These are phyloP conservation scores for Nymphalis io DNA, from an alignment of 1,140 invertebrate species.

Conservation along the genomic window DNA sequence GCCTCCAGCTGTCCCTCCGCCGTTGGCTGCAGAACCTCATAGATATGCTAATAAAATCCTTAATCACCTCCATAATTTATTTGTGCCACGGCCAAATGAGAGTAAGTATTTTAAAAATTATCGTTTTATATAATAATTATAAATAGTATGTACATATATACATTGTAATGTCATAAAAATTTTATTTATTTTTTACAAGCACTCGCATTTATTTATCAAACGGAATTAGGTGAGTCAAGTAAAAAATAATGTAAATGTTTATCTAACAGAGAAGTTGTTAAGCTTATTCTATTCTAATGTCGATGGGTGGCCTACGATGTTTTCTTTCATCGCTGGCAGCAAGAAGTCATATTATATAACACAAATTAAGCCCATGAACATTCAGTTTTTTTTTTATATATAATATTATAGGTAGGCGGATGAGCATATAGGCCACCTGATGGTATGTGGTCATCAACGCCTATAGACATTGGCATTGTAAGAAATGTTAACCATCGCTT, in stretches of 20 bases:
- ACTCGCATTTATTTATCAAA: conserved; percentile 93
- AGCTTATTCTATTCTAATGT: too few relatives aligned
- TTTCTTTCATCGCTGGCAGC: too few relatives aligned
- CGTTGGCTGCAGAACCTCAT: conserved; percentile 93
- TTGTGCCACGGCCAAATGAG: conserved; percentile 95
- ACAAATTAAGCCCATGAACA: too few relatives aligned
- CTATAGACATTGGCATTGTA: too few relatives aligned
- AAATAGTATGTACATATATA: neutral
- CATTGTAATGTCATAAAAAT: conserved; percentile 11
- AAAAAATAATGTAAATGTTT: neutral
- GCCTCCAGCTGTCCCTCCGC: conserved; percentile 84
- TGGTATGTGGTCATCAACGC: too few relatives aligned
- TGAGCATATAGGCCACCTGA: too few relatives aligned
- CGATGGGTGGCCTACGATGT: too few relatives aligned
- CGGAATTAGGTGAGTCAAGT: conserved; percentile 87
- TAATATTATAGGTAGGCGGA: too few relatives aligned
- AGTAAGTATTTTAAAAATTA: conserved; percentile 83
- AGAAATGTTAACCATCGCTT: too few relatives aligned
- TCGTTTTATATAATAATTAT: neutral
- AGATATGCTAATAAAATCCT: conserved; percentile 95
- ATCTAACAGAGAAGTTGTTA: neutral
- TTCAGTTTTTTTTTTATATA: too few relatives aligned
- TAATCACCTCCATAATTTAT: conserved; percentile 96
- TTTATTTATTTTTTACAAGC: conserved; percentile 83
- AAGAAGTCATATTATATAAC: too few relatives aligned